Conservation (phyloP, 2,888 invertebrate species). For the Tiliacea citrago region DNA sequence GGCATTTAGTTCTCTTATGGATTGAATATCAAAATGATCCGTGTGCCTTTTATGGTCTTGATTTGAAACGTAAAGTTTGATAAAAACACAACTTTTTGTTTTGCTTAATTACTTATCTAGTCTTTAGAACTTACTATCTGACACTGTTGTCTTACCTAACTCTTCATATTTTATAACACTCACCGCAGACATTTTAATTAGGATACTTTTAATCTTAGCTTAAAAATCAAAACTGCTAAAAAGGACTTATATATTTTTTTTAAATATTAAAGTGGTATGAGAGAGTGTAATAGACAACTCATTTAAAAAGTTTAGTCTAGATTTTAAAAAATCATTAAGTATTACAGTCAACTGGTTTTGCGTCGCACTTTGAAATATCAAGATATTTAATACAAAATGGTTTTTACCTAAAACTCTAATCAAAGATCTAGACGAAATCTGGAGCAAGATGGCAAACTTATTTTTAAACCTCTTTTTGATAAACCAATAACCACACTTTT, state of each 20-base stretch:
- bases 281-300: background rate
- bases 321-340: conserved; percentile 15
- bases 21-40: background rate
- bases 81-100: background rate
- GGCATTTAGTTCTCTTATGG: background rate
- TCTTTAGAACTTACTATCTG: background rate
- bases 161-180: background rate
- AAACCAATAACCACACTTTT: too few relatives aligned
- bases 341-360: background rate
- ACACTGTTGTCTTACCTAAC: background rate
- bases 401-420: background rate
- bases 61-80: background rate
- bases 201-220: background rate
- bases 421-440: background rate
- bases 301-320: background rate
- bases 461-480: background rate
- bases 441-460: background rate
- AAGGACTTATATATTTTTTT: background rate
- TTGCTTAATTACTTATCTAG: background rate
- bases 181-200: background rate
- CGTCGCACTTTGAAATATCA: background rate
- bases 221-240: background rate
- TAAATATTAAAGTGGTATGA: background rate
- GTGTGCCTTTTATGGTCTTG: background rate
- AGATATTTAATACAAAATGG: background rate